Conservation (phyloP, 2,113 vertebrate genomes). For the Sapajus apella region DNA sequence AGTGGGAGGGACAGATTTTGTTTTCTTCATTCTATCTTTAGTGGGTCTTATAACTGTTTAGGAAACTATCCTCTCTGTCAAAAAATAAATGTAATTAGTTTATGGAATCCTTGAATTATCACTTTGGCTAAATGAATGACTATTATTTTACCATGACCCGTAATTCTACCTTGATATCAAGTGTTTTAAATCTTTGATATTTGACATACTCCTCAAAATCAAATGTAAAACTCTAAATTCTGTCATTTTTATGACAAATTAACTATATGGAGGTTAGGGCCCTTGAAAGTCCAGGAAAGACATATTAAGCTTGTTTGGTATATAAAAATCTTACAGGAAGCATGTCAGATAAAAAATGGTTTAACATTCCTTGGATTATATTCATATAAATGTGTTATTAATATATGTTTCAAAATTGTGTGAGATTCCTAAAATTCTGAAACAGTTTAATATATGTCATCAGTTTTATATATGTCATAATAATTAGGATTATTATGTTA, state of each 20-base stretch:
- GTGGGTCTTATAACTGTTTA: background rate
- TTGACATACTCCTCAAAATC: background rate
- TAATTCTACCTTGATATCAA: background rate
- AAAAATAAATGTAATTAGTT: background rate
- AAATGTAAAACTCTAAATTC: background rate
- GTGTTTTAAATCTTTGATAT: background rate
- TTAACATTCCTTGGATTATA: background rate
- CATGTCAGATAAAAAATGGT: background rate
- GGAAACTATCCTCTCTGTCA: background rate
- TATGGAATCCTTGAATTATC: background rate
- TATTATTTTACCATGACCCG: background rate
- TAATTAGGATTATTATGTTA: background rate
- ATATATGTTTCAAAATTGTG: background rate
- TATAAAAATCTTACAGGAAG: background rate
- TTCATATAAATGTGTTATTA: background rate
- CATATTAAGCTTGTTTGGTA: background rate
- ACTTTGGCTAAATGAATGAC: background rate
- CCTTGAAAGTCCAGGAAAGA: background rate
- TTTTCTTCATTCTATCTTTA: background rate
- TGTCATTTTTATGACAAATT: background rate
- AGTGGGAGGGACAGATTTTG: background rate
- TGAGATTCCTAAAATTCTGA: background rate
- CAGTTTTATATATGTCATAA: background rate
- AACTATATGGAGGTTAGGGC: background rate
- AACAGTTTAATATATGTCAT: background rate